Percentiles rank a stretch among this genome's conserved stretches.
Conservation (phyloP, 1,140 invertebrate species). For the Drosophila grimshawi region DNA sequence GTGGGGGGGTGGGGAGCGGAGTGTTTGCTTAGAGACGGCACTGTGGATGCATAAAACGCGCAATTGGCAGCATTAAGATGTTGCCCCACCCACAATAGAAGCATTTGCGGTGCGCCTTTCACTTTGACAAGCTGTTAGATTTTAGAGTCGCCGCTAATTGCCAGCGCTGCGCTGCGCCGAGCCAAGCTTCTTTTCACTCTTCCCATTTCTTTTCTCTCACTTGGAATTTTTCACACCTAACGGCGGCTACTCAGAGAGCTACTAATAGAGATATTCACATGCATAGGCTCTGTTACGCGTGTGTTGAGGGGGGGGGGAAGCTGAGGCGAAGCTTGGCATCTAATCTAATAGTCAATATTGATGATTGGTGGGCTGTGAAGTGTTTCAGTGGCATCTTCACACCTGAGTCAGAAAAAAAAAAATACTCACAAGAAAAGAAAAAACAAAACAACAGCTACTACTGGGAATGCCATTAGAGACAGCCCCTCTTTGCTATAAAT, state of each 20-base stretch:
- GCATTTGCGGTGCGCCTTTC: constrained; percentile 43
- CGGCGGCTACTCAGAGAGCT: constrained; percentile 31
- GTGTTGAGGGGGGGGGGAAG: not conserved
- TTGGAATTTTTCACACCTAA: constrained; percentile 50
- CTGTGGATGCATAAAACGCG: constrained; percentile 67
- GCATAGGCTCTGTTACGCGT: not conserved
- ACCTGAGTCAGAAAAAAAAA: constrained; percentile 38
- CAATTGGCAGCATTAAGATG: constrained; percentile 70
- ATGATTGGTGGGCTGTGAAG: constrained; percentile 33
- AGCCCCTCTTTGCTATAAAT: not conserved
- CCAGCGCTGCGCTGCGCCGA: constrained; percentile 36
- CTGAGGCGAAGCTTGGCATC: constrained; percentile 2
- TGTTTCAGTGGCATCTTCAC: constrained; percentile 40
- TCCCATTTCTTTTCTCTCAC: constrained; percentile 12
- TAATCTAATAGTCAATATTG: constrained; percentile 57
- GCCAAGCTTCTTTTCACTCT: constrained; percentile 12
- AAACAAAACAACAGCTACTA: not conserved
- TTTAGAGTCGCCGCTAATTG: constrained; percentile 67
- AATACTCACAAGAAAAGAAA: not conserved
- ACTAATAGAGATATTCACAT: not conserved
- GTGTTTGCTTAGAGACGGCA: constrained; percentile 28
- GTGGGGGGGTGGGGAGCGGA: too few relatives aligned
- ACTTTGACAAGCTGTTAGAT: constrained; percentile 78
- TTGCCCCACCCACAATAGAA: constrained; percentile 37
- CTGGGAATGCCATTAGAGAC: constrained; percentile 10